Evolutionary conservation across 1,140 invertebrate genomes (phyloP).

Genomic region (Helicorthomorpha holstii): DNA sequence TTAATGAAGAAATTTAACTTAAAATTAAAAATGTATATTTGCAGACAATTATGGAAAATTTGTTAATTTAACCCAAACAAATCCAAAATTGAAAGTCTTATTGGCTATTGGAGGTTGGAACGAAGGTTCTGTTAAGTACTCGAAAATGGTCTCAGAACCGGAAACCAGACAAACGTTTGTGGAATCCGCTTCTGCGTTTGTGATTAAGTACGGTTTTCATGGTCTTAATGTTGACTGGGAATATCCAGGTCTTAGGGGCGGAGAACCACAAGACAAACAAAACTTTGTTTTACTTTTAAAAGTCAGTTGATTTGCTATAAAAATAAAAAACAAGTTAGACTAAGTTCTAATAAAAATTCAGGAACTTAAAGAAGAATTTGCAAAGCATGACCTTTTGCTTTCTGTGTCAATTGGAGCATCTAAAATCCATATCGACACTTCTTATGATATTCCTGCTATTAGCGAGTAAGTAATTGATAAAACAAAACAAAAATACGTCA

Average conservation of each 20-base stretch:
- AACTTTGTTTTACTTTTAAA: slow-evolving; percentile 58
- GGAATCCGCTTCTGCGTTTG: slow-evolving; percentile 38
- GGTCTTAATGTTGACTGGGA: slow-evolving; percentile 64
- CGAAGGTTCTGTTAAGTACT: slow-evolving; percentile 64
- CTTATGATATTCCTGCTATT: slow-evolving; percentile 56
- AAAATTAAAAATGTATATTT: slow-evolving; percentile 2
- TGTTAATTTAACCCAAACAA: slow-evolving; percentile 35
- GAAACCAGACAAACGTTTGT: slow-evolving; percentile 41
- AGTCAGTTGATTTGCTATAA: slow-evolving; percentile 30
- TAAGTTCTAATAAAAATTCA: too few species aligned
- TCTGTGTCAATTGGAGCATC: slow-evolving; percentile 59
- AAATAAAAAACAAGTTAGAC: too few species aligned
- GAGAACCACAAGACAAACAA: slow-evolving; percentile 43
- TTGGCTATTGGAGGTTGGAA: slow-evolving; percentile 78
- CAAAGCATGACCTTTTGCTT: slow-evolving; percentile 34
- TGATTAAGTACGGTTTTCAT: slow-evolving; percentile 57
- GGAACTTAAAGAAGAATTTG: background rate
- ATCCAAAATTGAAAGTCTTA: slow-evolving; percentile 55
- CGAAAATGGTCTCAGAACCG: slow-evolving; percentile 42
- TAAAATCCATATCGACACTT: slow-evolving; percentile 45
- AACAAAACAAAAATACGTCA: background rate
- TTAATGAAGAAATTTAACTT: slow-evolving; percentile 6
- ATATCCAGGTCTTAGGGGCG: slow-evolving; percentile 54
- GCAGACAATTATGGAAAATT: background rate
- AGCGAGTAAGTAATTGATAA: slow-evolving; percentile 38